Evolutionary conservation across 2,113 vertebrate genomes (phyloP), one percentile per base, ranked within the genome.

Genomic region (Centropus unirufus): DNA sequence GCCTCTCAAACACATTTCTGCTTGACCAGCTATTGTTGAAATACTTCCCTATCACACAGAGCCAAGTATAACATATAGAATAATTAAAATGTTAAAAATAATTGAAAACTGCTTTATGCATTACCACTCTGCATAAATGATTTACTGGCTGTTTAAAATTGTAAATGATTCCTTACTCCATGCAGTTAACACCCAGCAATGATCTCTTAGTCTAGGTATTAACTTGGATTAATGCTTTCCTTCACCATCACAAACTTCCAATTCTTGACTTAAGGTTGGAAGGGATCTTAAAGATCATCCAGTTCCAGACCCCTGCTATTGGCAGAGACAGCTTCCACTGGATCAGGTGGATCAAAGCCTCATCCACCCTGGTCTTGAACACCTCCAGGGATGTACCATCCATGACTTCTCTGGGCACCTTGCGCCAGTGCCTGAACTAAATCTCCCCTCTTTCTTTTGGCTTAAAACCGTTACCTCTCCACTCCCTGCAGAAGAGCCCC

Each of bases 51-150:
- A 2, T 30, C 54, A 55, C 54, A 32, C 30, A 32, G 15, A 30
- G 54, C 24, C 16, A 46, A 29, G 8, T 3, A 30, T 14, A 77
- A 52, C 46, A 30, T 22, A 15, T 9, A 67, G 40, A 74, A 12
- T 32, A 74, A 36, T 12, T 68, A 8, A 66, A 34, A 29, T 15
- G 7, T 7, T 64, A 26, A 72, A 57, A 59, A 49, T 51, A 36
- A 20, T 17, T 6, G 62, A 9, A 58, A 17, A 57, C 44, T 0
- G 0, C n/a, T 29, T n/a, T 22, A 12, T 51, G 8, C 27, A 46
- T 49, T 70, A 30, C 18, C 27, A 5, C 1, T 30, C 27, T 24
- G 23, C 9, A 14, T 23, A 0, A 36, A 20, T 62, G 75, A n/a
- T 17, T 29, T 68, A n/a, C 16, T n/a, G 15, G 4, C 52, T 36